These are phyloP conservation scores for Nephotettix cincticeps DNA, from an alignment of 1,140 invertebrate genomes.

Conservation along the genomic window DNA sequence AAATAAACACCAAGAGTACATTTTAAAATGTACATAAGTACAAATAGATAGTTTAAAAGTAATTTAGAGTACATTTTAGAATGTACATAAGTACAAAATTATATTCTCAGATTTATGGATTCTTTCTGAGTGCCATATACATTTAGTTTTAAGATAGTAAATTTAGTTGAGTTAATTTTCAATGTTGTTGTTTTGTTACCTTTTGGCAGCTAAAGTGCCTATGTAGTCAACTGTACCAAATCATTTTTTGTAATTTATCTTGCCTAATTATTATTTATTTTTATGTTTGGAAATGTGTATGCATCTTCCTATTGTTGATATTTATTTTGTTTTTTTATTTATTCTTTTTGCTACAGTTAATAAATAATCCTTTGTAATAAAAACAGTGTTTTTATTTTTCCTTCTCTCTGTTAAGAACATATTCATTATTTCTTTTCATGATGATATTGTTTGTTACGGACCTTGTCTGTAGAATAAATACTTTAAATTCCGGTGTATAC, in stretches of 20 bases:
- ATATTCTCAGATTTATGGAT: neutral
- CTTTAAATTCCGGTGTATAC: no score
- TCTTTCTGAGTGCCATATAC: neutral
- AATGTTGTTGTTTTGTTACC: neutral
- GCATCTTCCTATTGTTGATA: neutral
- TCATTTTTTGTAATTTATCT: neutral
- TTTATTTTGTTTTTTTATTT: constrained; percentile 1
- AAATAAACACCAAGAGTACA: neutral
- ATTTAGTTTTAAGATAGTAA: neutral
- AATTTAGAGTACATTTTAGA: neutral
- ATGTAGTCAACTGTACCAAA: neutral
- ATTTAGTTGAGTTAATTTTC: neutral
- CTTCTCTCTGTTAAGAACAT: no score
- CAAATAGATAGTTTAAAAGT: neutral
- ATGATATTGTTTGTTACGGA: no score
- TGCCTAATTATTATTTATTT: constrained; percentile 4
- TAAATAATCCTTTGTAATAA: neutral
- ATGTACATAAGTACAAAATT: constrained; percentile 4
- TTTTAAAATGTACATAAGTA: neutral
- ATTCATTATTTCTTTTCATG: no score
- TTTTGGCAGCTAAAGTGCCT: neutral
- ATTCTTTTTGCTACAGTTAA: neutral
- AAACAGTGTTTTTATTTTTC: neutral
- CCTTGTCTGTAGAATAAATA: no score
- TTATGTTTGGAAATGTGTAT: neutral